These are phyloP conservation scores for Cottoperca gobio DNA, from an alignment of 2,797 vertebrate species.

Conservation along the genomic window DNA sequence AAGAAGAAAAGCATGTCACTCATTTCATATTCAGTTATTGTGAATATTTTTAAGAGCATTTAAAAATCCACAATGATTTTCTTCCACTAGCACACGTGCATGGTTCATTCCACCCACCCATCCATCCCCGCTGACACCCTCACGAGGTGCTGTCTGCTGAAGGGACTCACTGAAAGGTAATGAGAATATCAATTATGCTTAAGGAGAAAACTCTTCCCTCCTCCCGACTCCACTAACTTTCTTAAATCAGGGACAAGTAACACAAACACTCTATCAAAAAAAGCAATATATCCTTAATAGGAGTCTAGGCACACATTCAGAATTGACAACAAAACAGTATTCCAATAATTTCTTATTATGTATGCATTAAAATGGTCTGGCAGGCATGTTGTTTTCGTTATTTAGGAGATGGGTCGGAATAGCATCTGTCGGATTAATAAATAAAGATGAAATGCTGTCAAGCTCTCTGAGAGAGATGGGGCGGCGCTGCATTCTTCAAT, in stretches of 20 bases:
- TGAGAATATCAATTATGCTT: slow-evolving; percentile 16
- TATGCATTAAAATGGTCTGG: slow-evolving; percentile 57
- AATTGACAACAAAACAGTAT: slow-evolving; percentile 49
- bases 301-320: slow-evolving; percentile 25
- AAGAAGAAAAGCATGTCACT: neutral
- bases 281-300: slow-evolving; percentile 26
- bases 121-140: slow-evolving; percentile 12
- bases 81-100: slow-evolving; percentile 4
- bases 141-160: slow-evolving; percentile 17
- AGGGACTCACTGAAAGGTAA: slow-evolving; percentile 32
- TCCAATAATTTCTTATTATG: slow-evolving; percentile 58
- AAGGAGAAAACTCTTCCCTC: slow-evolving; percentile 16
- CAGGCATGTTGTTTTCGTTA: slow-evolving; percentile 47
- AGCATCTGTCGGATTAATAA: slow-evolving; percentile 64
- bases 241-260: slow-evolving; percentile 23
- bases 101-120: slow-evolving; percentile 25
- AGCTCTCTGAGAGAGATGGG: slow-evolving; percentile 32
- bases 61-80: slow-evolving; percentile 32
- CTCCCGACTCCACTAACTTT: slow-evolving; percentile 20
- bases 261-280: slow-evolving; percentile 8
- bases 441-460: slow-evolving; percentile 69
- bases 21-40: slow-evolving; percentile 18
- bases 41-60: slow-evolving; percentile 37
- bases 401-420: slow-evolving; percentile 48
- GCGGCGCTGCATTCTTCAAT: slow-evolving; percentile 41